Conservation (phyloP, 2,888 invertebrate species). For the Pelosia muscerda region DNA sequence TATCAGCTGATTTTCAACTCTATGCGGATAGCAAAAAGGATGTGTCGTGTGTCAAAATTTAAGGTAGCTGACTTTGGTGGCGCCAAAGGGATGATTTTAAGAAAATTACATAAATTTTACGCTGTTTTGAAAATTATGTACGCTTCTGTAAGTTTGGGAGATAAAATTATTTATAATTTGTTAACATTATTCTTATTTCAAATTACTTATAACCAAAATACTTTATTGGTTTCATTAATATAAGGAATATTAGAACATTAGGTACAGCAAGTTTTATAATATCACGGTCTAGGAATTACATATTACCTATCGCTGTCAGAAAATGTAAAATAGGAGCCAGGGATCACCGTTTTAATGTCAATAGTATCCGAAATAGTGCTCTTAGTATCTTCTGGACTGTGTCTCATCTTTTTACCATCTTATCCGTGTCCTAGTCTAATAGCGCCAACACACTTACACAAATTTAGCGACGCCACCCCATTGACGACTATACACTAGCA, state of each 20-base stretch:
- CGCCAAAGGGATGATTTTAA: constrained; percentile 58
- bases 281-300: too few relatives aligned
- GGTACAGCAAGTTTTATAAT: too few relatives aligned
- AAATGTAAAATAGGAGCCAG: too few relatives aligned
- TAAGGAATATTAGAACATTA: neutral
- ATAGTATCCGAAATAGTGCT: too few relatives aligned
- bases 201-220: neutral
- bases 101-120: constrained; percentile 63
- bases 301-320: too few relatives aligned
- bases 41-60: neutral
- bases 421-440: too few relatives aligned
- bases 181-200: neutral
- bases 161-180: neutral
- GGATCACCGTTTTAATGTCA: too few relatives aligned
- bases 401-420: too few relatives aligned
- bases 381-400: too few relatives aligned
- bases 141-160: constrained; percentile 49
- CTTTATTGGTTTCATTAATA: neutral
- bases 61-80: constrained; percentile 49
- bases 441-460: too few relatives aligned
- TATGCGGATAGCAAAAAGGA: neutral
- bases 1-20: neutral
- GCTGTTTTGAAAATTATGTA: constrained; percentile 60
- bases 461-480: too few relatives aligned
- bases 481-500: too few relatives aligned